Conservation (phyloP, 2,888 invertebrate species). For the Automeris io region DNA sequence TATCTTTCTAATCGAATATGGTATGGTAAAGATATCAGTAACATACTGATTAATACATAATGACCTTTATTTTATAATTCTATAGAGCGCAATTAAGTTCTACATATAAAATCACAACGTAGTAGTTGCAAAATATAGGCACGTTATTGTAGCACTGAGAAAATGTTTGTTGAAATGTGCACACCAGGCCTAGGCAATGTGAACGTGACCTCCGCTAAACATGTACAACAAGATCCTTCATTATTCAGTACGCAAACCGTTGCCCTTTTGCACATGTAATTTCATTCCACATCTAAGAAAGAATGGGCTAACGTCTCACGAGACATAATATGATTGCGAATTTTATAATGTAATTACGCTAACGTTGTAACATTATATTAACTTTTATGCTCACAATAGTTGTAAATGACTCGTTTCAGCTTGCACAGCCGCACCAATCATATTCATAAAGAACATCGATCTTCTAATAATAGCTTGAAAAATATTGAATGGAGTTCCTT, state of each 20-base stretch:
- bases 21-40: constrained; percentile 37
- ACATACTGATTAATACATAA: too few species aligned
- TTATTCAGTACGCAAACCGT: constrained; percentile 46
- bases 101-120: too few species aligned
- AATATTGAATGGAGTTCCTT: constrained; percentile 11
- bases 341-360: neutral
- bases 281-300: constrained; percentile 34
- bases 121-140: too few species aligned
- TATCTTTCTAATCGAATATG: constrained; percentile 50
- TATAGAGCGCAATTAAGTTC: too few species aligned
- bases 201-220: constrained; percentile 58
- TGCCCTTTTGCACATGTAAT: constrained; percentile 39
- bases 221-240: constrained; percentile 48
- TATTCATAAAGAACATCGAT: constrained; percentile 24
- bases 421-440: constrained; percentile 25
- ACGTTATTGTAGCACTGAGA: constrained; percentile 19
- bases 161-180: constrained; percentile 41
- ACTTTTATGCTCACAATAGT: constrained; percentile 19
- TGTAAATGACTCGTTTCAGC: constrained; percentile 31
- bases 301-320: constrained; percentile 22
- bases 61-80: too few species aligned
- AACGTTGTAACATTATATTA: constrained; percentile 12
- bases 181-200: constrained; percentile 32
- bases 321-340: constrained; percentile 2
- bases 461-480: constrained; percentile 34